Percentiles rank a stretch among this genome's conserved stretches.
Conservation (phyloP, 2,888 invertebrate genomes). For the Erebia epiphron region DNA sequence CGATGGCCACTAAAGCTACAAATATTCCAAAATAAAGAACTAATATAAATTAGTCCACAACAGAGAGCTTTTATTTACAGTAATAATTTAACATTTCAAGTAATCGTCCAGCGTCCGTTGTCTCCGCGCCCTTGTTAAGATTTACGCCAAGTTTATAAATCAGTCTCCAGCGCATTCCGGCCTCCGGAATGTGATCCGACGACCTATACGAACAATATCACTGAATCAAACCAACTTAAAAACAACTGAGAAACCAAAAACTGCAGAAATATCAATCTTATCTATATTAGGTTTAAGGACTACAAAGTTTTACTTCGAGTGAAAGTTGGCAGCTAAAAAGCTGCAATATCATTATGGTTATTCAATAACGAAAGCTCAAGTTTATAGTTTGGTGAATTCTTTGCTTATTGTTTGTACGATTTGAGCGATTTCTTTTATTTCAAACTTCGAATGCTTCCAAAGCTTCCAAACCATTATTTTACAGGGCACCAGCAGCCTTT, state of each 20-base stretch:
- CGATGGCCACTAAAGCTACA: not conserved
- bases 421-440: slow-evolving; percentile 25
- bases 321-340: slow-evolving; percentile 2
- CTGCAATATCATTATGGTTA: slow-evolving; percentile 25
- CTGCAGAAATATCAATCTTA: slow-evolving; percentile 20
- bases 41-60: not conserved
- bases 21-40: not conserved
- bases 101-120: slow-evolving; percentile 29
- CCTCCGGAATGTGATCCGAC: slow-evolving; percentile 43
- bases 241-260: slow-evolving; percentile 6
- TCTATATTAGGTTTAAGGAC: not conserved
- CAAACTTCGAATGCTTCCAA: slow-evolving; percentile 13
- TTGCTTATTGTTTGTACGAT: slow-evolving; percentile 26
- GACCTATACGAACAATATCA: slow-evolving; percentile 39
- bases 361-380: slow-evolving; percentile 22
- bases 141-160: slow-evolving; percentile 36
- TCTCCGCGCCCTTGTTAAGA: slow-evolving; percentile 23
- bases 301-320: not conserved
- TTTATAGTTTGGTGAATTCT: slow-evolving; percentile 24
- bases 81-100: slow-evolving; percentile 14
- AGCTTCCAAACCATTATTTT: slow-evolving; percentile 18
- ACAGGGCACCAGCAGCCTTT: slow-evolving; percentile 15
- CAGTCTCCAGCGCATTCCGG: slow-evolving; percentile 39
- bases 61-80: slow-evolving; percentile 1
- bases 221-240: slow-evolving; percentile 1